Evolutionary conservation across 2,113 vertebrate genomes (phyloP), one percentile per base, ranked within the genome.

Genomic region (Syngnathoides biaculeatus): DNA sequence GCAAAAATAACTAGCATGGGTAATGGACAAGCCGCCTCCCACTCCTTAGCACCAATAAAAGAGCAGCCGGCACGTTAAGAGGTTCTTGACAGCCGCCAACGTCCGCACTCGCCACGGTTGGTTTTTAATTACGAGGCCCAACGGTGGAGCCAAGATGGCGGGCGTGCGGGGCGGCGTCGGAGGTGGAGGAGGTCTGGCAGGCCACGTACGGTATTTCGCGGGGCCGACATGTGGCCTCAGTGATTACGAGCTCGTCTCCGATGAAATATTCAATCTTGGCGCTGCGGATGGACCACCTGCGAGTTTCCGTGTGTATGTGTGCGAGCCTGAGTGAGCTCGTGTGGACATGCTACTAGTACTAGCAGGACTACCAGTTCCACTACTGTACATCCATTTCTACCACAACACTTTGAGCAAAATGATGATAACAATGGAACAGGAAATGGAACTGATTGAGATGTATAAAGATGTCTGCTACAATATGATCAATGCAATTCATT

Each of bases 241-340:
- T 97, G 96, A 98, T 90, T 5, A 91, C 92, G 90, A 88, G 90
- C 93, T 93, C 91, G 84, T 90, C 87, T 93, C 92, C 92, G 95
- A 95, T 95, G 94, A 97, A 96, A 97, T 95, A 97, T 95, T 94
- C 94, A 96, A 95, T 94, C 93, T 35, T 94, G 92, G 92, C 93
- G 91, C 89, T 90, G 93, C 87, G 93, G 94, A 92, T 91, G 92
- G 95, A 96, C 96, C 95, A 97, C 94, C 95, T 97, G 95, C 92
- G 93, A 84, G 89, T 75, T 72, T 89, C 82, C 88, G 78, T 89
- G 90, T 86, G 89, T 70, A 79, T 19, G 10, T 39, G 19, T 10
- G 35, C 2, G 52, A 14, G 22, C 6, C 15, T 47, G 13, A 1
- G 52, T 15, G 5, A 4, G 19, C 0, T 20, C 6, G 13, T 15